These are phyloP conservation scores for Tiliacea citrago DNA, from an alignment of 2,888 invertebrate genomes.

Conservation along the genomic window DNA sequence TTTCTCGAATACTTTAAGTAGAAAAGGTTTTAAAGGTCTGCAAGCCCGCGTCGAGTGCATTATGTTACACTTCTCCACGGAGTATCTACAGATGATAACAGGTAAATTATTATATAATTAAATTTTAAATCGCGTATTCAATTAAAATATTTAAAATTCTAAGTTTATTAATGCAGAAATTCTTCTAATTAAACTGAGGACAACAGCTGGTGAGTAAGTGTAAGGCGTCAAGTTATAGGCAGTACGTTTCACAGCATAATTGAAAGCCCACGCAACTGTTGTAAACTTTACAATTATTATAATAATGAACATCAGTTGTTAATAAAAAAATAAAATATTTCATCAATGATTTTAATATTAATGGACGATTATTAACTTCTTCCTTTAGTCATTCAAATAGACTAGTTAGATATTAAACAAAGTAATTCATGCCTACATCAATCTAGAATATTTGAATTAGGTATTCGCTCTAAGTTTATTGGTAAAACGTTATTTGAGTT, in stretches of 20 bases:
- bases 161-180: not conserved
- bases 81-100: no score
- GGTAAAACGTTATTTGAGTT: constrained; percentile 9
- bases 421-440: constrained; percentile 16
- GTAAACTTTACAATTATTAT: constrained; percentile 16
- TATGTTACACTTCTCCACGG: no score
- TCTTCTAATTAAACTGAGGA: constrained; percentile 18
- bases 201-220: not conserved
- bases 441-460: constrained; percentile 1
- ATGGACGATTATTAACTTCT: no score
- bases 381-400: not conserved
- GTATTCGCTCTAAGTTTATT: constrained; percentile 20
- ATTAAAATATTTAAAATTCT: constrained; percentile 7
- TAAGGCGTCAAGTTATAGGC: constrained; percentile 36
- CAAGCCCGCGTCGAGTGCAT: not conserved
- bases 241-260: constrained; percentile 46
- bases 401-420: not conserved
- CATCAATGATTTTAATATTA: not conserved
- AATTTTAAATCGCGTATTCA: not conserved
- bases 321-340: not conserved
- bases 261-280: constrained; percentile 31
- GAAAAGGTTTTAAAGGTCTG: not conserved
- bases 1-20: not conserved
- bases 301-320: not conserved
- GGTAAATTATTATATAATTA: not conserved